A percentile compares a stretch with the other conserved stretches of the same genome.
phyloP scores from a whole-genome alignment of 2,113 vertebrate genomes.

The Lagopus leucura region DNA sequence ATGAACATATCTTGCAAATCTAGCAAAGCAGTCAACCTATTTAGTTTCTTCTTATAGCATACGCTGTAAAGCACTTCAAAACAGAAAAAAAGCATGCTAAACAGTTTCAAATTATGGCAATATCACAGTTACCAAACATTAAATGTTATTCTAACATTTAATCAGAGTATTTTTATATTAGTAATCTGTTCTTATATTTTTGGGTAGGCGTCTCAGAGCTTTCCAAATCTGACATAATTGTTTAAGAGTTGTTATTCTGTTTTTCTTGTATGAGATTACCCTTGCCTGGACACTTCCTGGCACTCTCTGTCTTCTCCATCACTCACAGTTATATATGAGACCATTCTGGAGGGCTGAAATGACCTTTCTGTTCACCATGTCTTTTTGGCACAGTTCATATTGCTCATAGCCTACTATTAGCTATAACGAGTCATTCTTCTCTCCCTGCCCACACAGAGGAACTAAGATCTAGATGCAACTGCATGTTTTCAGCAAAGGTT shows the following conservation, averaged over 20 bases:
- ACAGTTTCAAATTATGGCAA: background rate
- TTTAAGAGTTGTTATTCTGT: background rate
- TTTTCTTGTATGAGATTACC: background rate
- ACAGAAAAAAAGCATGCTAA: background rate
- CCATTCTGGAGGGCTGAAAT: background rate
- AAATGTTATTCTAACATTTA: background rate
- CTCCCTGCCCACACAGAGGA: background rate
- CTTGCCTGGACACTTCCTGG: background rate
- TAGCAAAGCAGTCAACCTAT: background rate
- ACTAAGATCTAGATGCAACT: background rate
- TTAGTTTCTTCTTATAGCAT: background rate
- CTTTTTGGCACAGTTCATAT: background rate
- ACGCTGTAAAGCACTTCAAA: background rate
- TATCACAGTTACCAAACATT: background rate
- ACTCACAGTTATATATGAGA: background rate
- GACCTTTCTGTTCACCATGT: background rate
- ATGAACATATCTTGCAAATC: background rate
- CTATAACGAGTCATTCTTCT: background rate
- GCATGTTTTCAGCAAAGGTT: background rate
- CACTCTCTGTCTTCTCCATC: background rate
- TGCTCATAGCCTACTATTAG: background rate
- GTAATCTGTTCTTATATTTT: background rate
- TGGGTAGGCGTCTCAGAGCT: background rate
- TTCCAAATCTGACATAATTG: background rate
- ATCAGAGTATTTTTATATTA: background rate